Evolutionary conservation across 1,140 invertebrate genomes (phyloP).

Genomic region (Ostrea denselamellosa): DNA sequence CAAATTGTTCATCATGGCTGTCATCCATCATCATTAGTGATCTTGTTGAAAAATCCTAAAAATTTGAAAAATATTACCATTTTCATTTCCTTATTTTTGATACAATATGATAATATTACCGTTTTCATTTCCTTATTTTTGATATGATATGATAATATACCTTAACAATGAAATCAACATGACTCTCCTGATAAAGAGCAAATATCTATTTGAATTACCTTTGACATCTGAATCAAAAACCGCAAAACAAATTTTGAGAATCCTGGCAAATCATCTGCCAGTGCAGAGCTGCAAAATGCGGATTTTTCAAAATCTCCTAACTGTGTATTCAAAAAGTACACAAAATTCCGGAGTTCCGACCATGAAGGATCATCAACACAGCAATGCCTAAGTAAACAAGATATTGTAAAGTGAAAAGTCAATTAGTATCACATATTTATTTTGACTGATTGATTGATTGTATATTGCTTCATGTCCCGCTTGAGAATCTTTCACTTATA

Average conservation of each 20-base stretch:
- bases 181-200: not conserved
- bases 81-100: not conserved
- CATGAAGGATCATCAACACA: conserved; percentile 74
- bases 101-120: not conserved
- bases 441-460: too few relatives aligned
- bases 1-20: conserved; percentile 55
- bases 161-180: not conserved
- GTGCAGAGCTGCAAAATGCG: conserved; percentile 63
- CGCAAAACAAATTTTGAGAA: conserved; percentile 73
- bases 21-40: conserved; percentile 75
- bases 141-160: not conserved
- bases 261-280: conserved; percentile 72
- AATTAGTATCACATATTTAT: not conserved
- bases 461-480: too few relatives aligned
- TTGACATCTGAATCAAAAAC: conserved; percentile 75
- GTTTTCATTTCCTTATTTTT: not conserved
- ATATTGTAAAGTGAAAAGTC: not conserved
- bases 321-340: conserved; percentile 75
- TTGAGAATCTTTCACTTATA: too few relatives aligned
- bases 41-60: conserved; percentile 75
- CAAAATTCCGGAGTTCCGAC: conserved; percentile 76
- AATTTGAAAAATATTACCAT: not conserved
- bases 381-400: conserved; percentile 68
- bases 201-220: conserved; percentile 55
- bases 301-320: conserved; percentile 73